phyloP scores from a whole-genome alignment of 2,113 vertebrate species.

The Plotosus lineatus region DNA sequence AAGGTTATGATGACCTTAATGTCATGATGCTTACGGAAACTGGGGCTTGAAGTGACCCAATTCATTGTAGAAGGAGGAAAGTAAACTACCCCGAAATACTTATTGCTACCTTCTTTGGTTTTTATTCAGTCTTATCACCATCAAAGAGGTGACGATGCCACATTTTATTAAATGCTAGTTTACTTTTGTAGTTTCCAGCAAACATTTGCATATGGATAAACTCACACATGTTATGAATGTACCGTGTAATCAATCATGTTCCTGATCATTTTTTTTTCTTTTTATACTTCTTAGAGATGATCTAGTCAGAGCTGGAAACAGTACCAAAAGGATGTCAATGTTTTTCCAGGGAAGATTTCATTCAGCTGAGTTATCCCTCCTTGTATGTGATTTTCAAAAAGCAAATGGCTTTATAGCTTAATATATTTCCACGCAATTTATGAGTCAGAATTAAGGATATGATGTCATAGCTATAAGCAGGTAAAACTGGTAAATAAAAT shows the following conservation, averaged over 20 bases:
- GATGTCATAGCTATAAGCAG: not conserved
- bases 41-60: constrained; percentile 14
- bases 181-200: not conserved
- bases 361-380: not conserved
- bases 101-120: not conserved
- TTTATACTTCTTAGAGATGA: not conserved
- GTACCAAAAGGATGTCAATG: not conserved
- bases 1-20: constrained; percentile 15
- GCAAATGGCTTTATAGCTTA: not conserved
- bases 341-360: not conserved
- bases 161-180: not conserved
- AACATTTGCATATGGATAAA: not conserved
- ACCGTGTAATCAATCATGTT: not conserved
- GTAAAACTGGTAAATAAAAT: not conserved
- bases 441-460: not conserved
- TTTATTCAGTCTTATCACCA: not conserved
- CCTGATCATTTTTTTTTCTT: not conserved
- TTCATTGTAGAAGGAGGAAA: not conserved
- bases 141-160: not conserved
- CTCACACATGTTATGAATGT: not conserved
- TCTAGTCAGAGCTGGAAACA: not conserved
- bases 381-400: not conserved
- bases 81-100: not conserved
- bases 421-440: not conserved
- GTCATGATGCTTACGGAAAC: not conserved